Conservation (phyloP, 2,888 invertebrate species). For the Drosophila borealis region DNA sequence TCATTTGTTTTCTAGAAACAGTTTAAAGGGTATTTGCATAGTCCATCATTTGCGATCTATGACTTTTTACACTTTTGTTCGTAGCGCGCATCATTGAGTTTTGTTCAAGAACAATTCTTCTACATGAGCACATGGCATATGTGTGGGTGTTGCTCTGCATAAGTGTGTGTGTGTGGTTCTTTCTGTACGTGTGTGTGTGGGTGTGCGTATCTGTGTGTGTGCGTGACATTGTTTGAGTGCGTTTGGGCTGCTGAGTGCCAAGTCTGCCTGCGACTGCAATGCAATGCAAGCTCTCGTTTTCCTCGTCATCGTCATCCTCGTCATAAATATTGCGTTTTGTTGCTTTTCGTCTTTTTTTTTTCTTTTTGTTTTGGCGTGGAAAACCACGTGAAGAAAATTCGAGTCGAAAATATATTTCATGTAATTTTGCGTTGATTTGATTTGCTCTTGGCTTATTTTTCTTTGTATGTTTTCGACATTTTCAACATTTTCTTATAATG, state of each 20-base stretch:
- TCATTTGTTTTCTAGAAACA: too few species aligned
- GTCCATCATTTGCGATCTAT: background rate
- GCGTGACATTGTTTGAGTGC: conserved; percentile 48
- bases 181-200: background rate
- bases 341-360: background rate
- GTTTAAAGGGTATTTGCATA: conserved; percentile 1
- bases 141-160: conserved; percentile 3
- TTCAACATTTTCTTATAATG: background rate
- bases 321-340: conserved; percentile 62
- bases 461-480: conserved; percentile 1
- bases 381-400: conserved; percentile 14
- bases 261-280: conserved; percentile 54
- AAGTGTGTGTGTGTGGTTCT: conserved; percentile 6
- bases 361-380: background rate
- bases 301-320: conserved; percentile 39
- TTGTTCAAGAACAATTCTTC: conserved; percentile 74
- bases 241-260: conserved; percentile 22
- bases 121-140: conserved; percentile 29
- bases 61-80: conserved; percentile 30
- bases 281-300: conserved; percentile 49
- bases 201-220: conserved; percentile 24
- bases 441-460: conserved; percentile 31
- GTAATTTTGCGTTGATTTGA: conserved; percentile 42
- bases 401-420: conserved; percentile 31
- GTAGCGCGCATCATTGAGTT: conserved; percentile 62